A percentile compares a stretch with the other conserved stretches of the same genome.
These are phyloP conservation scores for Sphaerodactylus townsendi DNA, from an alignment of 2,113 vertebrate genomes.

Conservation along the genomic window DNA sequence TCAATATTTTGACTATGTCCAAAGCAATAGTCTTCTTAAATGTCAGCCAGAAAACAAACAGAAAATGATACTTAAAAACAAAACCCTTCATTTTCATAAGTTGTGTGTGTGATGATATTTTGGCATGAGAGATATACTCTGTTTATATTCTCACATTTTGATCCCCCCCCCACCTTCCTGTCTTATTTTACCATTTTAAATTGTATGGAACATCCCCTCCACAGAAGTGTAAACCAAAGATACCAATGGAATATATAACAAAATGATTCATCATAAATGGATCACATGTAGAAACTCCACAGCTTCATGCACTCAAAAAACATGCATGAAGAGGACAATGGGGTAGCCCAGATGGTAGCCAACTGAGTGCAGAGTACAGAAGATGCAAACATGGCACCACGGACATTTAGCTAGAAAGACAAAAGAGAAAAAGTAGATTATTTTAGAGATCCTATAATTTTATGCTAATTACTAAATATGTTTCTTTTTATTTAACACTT, in stretches of 20 bases:
- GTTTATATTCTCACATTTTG: slow-evolving; percentile 50
- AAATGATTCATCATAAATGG: slow-evolving; percentile 70
- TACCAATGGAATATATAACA: slow-evolving; percentile 73
- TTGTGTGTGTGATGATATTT: slow-evolving; percentile 60
- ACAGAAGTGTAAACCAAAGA: slow-evolving; percentile 70
- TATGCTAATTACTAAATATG: not conserved
- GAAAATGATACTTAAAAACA: slow-evolving; percentile 56
- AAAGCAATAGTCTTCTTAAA: slow-evolving; percentile 48
- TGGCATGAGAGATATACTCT: slow-evolving; percentile 65
- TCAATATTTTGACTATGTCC: slow-evolving; percentile 48
- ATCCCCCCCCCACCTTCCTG: not conserved
- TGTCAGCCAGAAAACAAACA: slow-evolving; percentile 28
- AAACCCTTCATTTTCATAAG: slow-evolving; percentile 65
- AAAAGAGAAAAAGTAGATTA: slow-evolving; percentile 37
- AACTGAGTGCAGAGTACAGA: slow-evolving; percentile 73
- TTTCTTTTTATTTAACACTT: not conserved
- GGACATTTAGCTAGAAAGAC: slow-evolving; percentile 75
- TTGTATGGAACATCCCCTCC: slow-evolving; percentile 64
- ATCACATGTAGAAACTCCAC: slow-evolving; percentile 76
- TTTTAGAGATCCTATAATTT: not conserved
- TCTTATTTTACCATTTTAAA: slow-evolving; percentile 48
- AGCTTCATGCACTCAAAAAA: slow-evolving; percentile 80
- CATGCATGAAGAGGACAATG: slow-evolving; percentile 80
- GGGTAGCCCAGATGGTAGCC: slow-evolving; percentile 67
- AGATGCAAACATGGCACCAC: slow-evolving; percentile 66